These are phyloP conservation scores for Oncopeltus fasciatus DNA, from an alignment of 1,140 invertebrate species.

Conservation along the genomic window DNA sequence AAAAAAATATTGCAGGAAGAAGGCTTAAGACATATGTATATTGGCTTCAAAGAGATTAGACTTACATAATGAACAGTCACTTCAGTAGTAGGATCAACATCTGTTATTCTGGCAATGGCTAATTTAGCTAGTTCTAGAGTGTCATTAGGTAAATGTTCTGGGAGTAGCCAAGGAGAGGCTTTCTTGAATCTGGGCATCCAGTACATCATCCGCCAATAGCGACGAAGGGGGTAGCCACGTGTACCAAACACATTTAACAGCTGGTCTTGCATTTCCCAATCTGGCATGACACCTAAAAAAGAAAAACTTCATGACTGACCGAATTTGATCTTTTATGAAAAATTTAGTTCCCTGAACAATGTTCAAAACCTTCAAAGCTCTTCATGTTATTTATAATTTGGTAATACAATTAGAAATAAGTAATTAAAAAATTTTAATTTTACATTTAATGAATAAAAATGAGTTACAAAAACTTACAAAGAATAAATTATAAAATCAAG, in stretches of 20 bases:
- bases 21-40: too few species aligned
- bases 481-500: too few species aligned
- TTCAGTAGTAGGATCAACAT: constrained; percentile 63
- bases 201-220: constrained; percentile 85
- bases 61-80: constrained; percentile 53
- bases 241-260: constrained; percentile 72
- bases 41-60: too few species aligned
- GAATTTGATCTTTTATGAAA: too few species aligned
- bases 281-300: constrained; percentile 68
- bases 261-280: constrained; percentile 70
- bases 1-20: not conserved
- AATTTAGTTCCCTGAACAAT: too few species aligned
- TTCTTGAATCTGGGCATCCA: constrained; percentile 97
- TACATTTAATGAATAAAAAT: too few species aligned
- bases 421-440: too few species aligned
- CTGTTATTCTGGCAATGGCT: constrained; percentile 72
- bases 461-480: too few species aligned
- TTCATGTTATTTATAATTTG: too few species aligned
- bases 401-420: too few species aligned
- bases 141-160: constrained; percentile 56
- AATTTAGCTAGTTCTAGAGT: constrained; percentile 66
- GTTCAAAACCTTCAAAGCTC: too few species aligned
- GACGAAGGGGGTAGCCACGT: constrained; percentile 59
- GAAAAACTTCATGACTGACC: too few species aligned
- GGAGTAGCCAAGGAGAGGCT: constrained; percentile 75